Evolutionary conservation across 2,888 invertebrate genomes (phyloP).

Genomic region (Prenolepis imparis): DNA sequence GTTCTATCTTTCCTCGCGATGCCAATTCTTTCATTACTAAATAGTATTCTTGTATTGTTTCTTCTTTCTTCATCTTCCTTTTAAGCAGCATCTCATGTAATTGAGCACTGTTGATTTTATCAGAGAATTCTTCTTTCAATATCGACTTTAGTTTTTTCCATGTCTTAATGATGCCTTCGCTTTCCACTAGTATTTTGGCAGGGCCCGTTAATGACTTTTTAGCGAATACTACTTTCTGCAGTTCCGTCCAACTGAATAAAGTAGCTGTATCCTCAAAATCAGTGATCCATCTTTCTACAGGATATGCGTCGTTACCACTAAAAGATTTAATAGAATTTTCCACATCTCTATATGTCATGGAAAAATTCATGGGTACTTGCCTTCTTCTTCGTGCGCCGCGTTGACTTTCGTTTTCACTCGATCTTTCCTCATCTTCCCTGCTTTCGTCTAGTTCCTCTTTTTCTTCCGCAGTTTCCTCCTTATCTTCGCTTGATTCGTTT

Average conservation of each 20-base stretch:
- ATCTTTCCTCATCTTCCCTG: constrained; percentile 13
- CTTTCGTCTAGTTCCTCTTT: neutral
- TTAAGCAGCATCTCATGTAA: constrained; percentile 41
- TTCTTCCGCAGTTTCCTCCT: constrained; percentile 35
- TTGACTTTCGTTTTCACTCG: constrained; percentile 15
- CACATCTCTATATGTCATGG: constrained; percentile 5
- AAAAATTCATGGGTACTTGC: neutral
- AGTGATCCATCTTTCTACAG: constrained; percentile 36
- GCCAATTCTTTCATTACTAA: constrained; percentile 28
- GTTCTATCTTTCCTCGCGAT: constrained; percentile 48
- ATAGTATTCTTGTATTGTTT: constrained; percentile 53
- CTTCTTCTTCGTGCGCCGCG: neutral
- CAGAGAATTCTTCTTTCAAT: constrained; percentile 32
- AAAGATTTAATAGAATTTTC: neutral
- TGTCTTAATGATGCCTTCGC: constrained; percentile 32
- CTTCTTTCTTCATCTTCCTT: constrained; percentile 34
- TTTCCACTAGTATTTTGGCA: constrained; percentile 33
- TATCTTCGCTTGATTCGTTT: constrained; percentile 1
- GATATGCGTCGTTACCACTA: constrained; percentile 25
- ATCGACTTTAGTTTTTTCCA: constrained; percentile 43
- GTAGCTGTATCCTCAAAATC: constrained; percentile 39
- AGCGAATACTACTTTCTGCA: constrained; percentile 47
- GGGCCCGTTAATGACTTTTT: constrained; percentile 38
- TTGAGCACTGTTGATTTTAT: constrained; percentile 19
- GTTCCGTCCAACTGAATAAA: constrained; percentile 18